Evolutionary conservation across 2,888 invertebrate genomes (phyloP), one percentile per base, ranked within the genome.

Genomic region (Noctua janthe): DNA sequence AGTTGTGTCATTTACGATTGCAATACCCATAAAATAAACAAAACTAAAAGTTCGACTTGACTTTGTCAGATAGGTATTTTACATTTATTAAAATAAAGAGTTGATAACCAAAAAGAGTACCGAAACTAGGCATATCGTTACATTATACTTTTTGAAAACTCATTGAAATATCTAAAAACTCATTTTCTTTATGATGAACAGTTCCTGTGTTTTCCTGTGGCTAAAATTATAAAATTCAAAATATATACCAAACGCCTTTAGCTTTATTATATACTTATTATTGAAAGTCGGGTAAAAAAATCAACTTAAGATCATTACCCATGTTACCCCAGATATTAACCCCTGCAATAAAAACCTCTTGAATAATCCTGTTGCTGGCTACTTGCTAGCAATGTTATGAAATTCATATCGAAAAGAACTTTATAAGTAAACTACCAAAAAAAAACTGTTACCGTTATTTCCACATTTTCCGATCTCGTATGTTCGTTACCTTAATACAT

Each of bases 141-240:
- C 8, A 49, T 47, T 2, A 47, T 17, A 35, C 15, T 10, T 74
- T 71, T 62, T 35, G 10, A 59, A 49, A 59, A 75, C 8, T 59
- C 35, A 49, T 6, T 17, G 2, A 23, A n/a, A 56, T 70, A 51
- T n/a, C 2, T 17, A 23, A 35, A 76, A 74, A 49, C 11, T 20
- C 1, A 13, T 47, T 43, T 47, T 59, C 29, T 64, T 35, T 10
- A 35, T 13, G n/a, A 29, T 29, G 15, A 17, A 35, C 17, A 64
- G 20, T 17, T 78, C 17, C 23, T 17, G 23, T 35, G 35, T 35
- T 2, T 51, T 59, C 6, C n/a, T 39, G 47, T 29, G 6, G 17
- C 23, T 11, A 67, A 82, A 62, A 6, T 54, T 64, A 54, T 51
- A 13, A 83, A 81, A 62, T 62, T 62, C 29, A 15, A 13, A 29